Percentiles rank a stretch among this genome's conserved stretches.
phyloP scores from a whole-genome alignment of 1,140 invertebrate species.

The Chionoecetes opilio region DNA sequence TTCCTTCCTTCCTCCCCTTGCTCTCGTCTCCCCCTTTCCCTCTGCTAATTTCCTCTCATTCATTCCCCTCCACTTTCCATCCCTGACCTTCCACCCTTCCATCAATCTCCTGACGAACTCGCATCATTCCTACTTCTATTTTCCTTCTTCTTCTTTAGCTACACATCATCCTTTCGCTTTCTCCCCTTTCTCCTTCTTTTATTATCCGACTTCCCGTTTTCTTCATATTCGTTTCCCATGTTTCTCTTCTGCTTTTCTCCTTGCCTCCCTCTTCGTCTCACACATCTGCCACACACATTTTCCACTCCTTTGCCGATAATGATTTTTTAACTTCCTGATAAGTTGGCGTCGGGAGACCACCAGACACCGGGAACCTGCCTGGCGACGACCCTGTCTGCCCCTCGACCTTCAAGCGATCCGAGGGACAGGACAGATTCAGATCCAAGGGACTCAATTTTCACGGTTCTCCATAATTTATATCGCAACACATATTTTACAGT shows the following conservation, averaged over 20 bases:
- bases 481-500: too few species aligned
- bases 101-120: neutral
- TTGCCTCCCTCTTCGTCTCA: neutral
- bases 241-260: neutral
- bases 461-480: too few species aligned
- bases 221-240: neutral
- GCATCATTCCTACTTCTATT: neutral
- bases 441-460: too few species aligned
- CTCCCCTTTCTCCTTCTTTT: neutral
- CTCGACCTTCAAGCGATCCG: neutral
- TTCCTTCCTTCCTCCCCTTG: neutral
- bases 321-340: conserved; percentile 67
- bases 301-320: conserved; percentile 63
- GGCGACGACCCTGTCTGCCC: neutral
- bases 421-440: neutral
- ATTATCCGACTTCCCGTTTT: too few species aligned
- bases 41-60: conserved; percentile 4
- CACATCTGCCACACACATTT: conserved; percentile 66
- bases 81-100: conserved; percentile 41
- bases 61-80: conserved; percentile 36
- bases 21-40: neutral
- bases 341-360: neutral
- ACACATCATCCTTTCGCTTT: neutral
- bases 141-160: neutral
- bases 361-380: conserved; percentile 4